phyloP scores from a whole-genome alignment of 2,113 vertebrate genomes.

The Cromileptes altivelis region DNA sequence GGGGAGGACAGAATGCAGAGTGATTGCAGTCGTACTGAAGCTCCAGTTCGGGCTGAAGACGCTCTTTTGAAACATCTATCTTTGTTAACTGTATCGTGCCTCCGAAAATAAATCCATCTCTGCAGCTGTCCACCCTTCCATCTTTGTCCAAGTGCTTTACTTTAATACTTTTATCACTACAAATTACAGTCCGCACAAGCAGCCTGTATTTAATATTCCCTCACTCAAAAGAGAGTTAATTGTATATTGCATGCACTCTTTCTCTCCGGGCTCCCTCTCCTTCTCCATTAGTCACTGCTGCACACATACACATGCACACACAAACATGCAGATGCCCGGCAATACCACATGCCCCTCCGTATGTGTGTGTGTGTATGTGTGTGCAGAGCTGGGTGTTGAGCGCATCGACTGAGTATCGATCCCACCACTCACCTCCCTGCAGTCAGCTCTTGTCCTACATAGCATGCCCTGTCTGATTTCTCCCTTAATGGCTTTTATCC shows the following conservation, averaged over 20 bases:
- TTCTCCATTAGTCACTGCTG: constrained; percentile 78
- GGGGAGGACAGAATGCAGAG: constrained; percentile 77
- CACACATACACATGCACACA: constrained; percentile 52
- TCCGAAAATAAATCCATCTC: constrained; percentile 79
- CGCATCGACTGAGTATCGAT: constrained; percentile 88
- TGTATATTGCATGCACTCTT: constrained; percentile 73
- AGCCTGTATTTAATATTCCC: constrained; percentile 73
- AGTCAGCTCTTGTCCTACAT: constrained; percentile 90
- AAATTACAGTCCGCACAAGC: constrained; percentile 72
- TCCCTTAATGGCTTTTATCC: constrained; percentile 90
- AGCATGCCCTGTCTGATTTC: constrained; percentile 88
- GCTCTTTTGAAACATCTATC: constrained; percentile 79
- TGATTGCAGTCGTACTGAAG: constrained; percentile 77
- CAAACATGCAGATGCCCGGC: constrained; percentile 74
- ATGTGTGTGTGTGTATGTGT: constrained; percentile 56
- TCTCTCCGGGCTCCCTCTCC: constrained; percentile 67
- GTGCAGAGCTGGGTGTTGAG: constrained; percentile 85
- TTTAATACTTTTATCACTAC: constrained; percentile 76
- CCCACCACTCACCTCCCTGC: constrained; percentile 88
- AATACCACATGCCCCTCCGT: constrained; percentile 68
- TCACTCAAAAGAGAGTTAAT: constrained; percentile 74
- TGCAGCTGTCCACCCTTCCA: constrained; percentile 78
- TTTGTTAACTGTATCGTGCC: constrained; percentile 77
- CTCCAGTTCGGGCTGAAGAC: constrained; percentile 70
- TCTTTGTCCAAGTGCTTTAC: constrained; percentile 71